Evolutionary conservation across 1,140 invertebrate species (phyloP).

Genomic region (Drosophila rufa): DNA sequence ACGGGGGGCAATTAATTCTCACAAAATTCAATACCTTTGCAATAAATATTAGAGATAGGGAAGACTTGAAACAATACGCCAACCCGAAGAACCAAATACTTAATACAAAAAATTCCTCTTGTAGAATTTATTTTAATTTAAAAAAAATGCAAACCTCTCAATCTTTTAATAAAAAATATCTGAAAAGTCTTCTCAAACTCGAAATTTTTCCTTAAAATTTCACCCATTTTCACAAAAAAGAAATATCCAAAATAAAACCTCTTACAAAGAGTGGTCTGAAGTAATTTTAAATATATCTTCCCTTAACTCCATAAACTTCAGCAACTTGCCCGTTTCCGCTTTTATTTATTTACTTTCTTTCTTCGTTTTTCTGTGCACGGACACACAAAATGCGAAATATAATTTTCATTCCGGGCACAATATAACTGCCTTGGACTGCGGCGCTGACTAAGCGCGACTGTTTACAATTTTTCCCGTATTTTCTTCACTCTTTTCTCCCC

Average conservation of each 20-base stretch:
- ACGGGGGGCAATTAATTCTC: too few relatives aligned
- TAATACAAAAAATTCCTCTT: not conserved
- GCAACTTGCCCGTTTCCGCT: conserved; percentile 32
- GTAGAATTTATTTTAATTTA: too few relatives aligned
- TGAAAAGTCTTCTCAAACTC: conserved; percentile 6
- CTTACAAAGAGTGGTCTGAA: conserved; percentile 19
- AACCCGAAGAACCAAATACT: too few relatives aligned
- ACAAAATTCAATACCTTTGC: not conserved
- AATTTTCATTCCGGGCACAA: conserved; percentile 57
- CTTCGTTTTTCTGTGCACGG: conserved; percentile 21
- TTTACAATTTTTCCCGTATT: conserved; percentile 60
- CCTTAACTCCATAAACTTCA: conserved; percentile 47
- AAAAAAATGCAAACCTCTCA: not conserved
- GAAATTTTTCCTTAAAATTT: conserved; percentile 7
- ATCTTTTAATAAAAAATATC: conserved; percentile 3
- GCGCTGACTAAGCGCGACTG: conserved; percentile 65
- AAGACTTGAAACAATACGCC: too few relatives aligned
- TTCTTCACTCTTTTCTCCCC: conserved; percentile 11
- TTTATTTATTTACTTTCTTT: conserved; percentile 49
- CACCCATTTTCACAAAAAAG: not conserved
- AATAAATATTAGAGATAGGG: not conserved
- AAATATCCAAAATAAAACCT: conserved; percentile 5
- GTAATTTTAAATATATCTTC: conserved; percentile 45
- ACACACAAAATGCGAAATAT: conserved; percentile 48
- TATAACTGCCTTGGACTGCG: conserved; percentile 51